A percentile compares a stretch with the other conserved stretches of the same genome.
Evolutionary conservation across 2,888 invertebrate species (phyloP).

Genomic region (Abrostola tripartita): DNA sequence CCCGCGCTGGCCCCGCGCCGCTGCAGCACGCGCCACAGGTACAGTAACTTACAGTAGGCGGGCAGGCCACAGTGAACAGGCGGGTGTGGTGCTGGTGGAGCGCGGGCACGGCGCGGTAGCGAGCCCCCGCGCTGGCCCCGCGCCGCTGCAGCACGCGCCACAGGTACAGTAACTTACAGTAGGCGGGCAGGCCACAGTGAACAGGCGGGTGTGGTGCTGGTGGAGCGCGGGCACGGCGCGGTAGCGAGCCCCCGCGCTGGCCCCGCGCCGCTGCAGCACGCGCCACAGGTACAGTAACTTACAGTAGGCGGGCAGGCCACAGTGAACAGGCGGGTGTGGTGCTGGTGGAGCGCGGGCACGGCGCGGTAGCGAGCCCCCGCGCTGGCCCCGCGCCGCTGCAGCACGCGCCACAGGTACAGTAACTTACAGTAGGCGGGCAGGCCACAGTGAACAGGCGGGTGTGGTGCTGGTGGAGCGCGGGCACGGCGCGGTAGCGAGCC

Average conservation of each 20-base stretch:
- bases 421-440: too few relatives aligned
- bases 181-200: constrained; percentile 96
- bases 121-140: constrained; percentile 91
- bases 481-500: neutral
- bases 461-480: too few relatives aligned
- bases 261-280: constrained; percentile 94
- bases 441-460: too few relatives aligned
- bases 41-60: constrained; percentile 92
- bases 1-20: constrained; percentile 92
- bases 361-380: constrained; percentile 92
- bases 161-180: constrained; percentile 92
- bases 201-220: constrained; percentile 95
- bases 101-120: constrained; percentile 90
- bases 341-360: constrained; percentile 90
- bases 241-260: constrained; percentile 91
- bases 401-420: constrained; percentile 99
- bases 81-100: constrained; percentile 95
- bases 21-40: constrained; percentile 97
- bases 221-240: constrained; percentile 90
- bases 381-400: constrained; percentile 93
- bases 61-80: constrained; percentile 95
- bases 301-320: constrained; percentile 97
- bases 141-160: constrained; percentile 97
- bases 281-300: constrained; percentile 95
- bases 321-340: constrained; percentile 95